Percentiles rank a stretch among this genome's conserved stretches.
These are phyloP conservation scores for Heliocidaris tuberculata DNA, from an alignment of 35 echinoderm and acorn worm species.

Conservation along the genomic window DNA sequence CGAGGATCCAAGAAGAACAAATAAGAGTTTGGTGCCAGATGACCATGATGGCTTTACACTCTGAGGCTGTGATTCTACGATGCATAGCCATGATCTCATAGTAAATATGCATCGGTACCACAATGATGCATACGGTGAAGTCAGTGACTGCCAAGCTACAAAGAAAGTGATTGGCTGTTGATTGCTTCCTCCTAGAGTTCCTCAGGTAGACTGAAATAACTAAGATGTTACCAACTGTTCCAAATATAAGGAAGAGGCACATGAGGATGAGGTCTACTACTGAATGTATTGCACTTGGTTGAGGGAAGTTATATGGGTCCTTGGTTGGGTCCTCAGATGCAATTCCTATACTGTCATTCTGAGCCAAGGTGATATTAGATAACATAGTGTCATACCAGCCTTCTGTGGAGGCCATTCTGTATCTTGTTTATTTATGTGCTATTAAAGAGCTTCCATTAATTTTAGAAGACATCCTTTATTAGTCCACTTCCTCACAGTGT, in stretches of 20 bases:
- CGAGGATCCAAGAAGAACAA: conserved; percentile 90
- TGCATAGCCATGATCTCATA: conserved; percentile 63
- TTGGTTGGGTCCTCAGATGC: background rate
- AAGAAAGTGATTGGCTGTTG: conserved; percentile 95
- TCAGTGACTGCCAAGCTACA: conserved; percentile 88
- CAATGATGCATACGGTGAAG: conserved; percentile 70
- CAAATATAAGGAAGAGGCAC: conserved; percentile 70
- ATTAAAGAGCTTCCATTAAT: background rate
- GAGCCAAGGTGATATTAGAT: background rate
- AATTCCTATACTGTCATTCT: background rate
- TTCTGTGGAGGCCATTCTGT: background rate
- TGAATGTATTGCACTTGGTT: conserved; percentile 28
- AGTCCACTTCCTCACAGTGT: background rate
- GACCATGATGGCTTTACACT: conserved; percentile 80
- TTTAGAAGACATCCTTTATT: background rate
- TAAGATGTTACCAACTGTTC: conserved; percentile 81
- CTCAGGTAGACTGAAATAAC: conserved; percentile 80
- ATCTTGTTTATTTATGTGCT: background rate
- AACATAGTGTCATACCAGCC: background rate
- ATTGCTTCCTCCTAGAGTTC: conserved; percentile 70
- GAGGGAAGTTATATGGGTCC: background rate
- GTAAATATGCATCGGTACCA: conserved; percentile 87
- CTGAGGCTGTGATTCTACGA: conserved; percentile 58
- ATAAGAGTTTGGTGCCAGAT: conserved; percentile 87
- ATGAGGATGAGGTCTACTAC: conserved; percentile 71